Evolutionary conservation across 2,888 invertebrate species (phyloP), one percentile per base, ranked within the genome.

Genomic region (Drosophila anomalata): DNA sequence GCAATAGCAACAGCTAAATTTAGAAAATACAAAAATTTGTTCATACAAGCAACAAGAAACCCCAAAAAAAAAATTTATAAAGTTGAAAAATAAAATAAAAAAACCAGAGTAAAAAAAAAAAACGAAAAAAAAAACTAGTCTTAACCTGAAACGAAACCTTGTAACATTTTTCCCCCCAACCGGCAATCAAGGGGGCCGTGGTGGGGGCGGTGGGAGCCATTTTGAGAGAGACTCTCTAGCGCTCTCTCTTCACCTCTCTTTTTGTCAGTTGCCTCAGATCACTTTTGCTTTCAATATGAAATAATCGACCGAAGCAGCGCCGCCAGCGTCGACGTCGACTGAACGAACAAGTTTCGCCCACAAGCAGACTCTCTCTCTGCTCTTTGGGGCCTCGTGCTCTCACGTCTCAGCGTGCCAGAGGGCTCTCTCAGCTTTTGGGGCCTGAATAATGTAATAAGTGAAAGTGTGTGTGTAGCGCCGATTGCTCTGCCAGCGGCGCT

Each of bases 371-470:
- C 29, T 60, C 48, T 56, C 53, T 24, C 54, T 17, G 53, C 57
- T 60, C 60, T 22, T 44, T 65, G 46, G 41, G 46, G 52, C 52
- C 44, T 47, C 47, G 57, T 29, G 29, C 3, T 29, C 29, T 29
- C 29, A 29, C 29, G 29, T 48, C 50, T 56, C 17, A 33, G 17
- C 17, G 17, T 41, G 22, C 33, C 46, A 41, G 20, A 6, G 22
- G 14, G 24, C 53, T 17, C 57, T 69, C 76, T 58, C 55, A 54
- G 51, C 59, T 68, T 68, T 74, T 92, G 92, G 91, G 92, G 92
- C 92, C 92, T 90, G 89, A 90, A 94, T 95, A 94, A 94, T 95
- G 95, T 95, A 95, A 95, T 95, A 95, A 96, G 96, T 96, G 95
- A 96, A 96, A 96, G 96, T 95, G 95, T 95, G 93, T 67, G 22